Evolutionary conservation across 2,797 vertebrate species (phyloP).

Genomic region (Periophthalmus magnuspinnatus): DNA sequence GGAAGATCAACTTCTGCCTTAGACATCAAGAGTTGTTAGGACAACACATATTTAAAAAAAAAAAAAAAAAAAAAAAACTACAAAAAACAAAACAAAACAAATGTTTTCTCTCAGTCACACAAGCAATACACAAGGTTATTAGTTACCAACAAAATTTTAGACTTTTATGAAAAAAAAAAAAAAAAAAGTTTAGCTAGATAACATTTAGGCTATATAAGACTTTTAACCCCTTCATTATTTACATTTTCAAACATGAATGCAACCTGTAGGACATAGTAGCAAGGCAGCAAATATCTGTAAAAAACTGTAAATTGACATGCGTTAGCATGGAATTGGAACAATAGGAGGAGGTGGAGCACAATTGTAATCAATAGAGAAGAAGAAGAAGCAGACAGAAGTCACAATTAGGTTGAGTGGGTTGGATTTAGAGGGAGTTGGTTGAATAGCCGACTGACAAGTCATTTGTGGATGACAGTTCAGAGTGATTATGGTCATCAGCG

Average conservation of each 20-base stretch:
- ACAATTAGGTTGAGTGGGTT: not conserved
- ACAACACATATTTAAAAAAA: too few relatives aligned
- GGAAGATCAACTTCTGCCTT: too few relatives aligned
- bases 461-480: constrained; percentile 2
- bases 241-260: not conserved
- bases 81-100: too few relatives aligned
- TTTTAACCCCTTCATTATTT: not conserved
- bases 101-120: too few relatives aligned
- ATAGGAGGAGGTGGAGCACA: not conserved
- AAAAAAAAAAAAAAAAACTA: too few relatives aligned
- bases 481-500: constrained; percentile 2
- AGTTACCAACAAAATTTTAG: too few relatives aligned
- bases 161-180: too few relatives aligned
- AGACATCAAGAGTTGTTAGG: too few relatives aligned
- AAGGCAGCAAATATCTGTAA: not conserved
- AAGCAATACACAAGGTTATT: too few relatives aligned
- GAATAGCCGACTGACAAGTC: constrained; percentile 1
- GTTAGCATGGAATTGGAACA: not conserved
- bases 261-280: not conserved
- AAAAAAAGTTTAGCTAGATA: too few relatives aligned
- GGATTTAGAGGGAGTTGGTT: not conserved
- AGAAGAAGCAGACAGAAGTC: not conserved
- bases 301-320: not conserved
- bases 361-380: not conserved
- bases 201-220: not conserved